Percentiles rank a stretch among this genome's conserved stretches.
phyloP scores from a whole-genome alignment of 2,797 vertebrate genomes.

The Chaenodraco wilsoni region DNA sequence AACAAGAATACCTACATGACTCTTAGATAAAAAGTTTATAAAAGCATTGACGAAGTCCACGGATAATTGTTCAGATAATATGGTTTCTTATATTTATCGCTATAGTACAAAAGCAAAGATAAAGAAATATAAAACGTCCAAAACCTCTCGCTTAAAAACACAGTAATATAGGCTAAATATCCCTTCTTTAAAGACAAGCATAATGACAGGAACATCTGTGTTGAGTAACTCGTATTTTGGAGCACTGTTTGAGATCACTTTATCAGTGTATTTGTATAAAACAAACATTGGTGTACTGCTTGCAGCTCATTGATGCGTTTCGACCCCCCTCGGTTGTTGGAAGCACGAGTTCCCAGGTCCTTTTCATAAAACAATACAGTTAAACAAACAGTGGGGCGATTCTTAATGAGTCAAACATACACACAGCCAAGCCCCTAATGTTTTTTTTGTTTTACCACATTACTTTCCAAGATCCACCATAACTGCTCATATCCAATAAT shows the following conservation, averaged over 20 bases:
- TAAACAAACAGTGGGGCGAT: constrained; percentile 19
- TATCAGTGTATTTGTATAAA: constrained; percentile 25
- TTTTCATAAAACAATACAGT: constrained; percentile 25
- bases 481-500: constrained; percentile 44
- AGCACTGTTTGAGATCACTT: constrained; percentile 6
- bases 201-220: not conserved
- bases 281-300: not conserved
- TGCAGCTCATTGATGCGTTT: constrained; percentile 18
- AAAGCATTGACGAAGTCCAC: not conserved
- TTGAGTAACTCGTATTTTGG: constrained; percentile 12
- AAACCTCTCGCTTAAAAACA: not conserved
- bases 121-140: not conserved
- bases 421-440: constrained; percentile 23
- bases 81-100: not conserved
- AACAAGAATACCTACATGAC: not conserved
- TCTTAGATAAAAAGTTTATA: not conserved
- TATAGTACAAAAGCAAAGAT: not conserved
- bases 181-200: not conserved
- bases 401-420: constrained; percentile 13
- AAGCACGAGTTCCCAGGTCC: constrained; percentile 21
- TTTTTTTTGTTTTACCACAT: constrained; percentile 31
- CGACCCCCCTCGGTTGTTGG: constrained; percentile 24
- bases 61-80: constrained; percentile 1
- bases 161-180: not conserved
- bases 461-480: constrained; percentile 40